Evolutionary conservation across 1,140 invertebrate species (phyloP), one percentile per base, ranked within the genome.

Genomic region (Lutraria rhynchaena): DNA sequence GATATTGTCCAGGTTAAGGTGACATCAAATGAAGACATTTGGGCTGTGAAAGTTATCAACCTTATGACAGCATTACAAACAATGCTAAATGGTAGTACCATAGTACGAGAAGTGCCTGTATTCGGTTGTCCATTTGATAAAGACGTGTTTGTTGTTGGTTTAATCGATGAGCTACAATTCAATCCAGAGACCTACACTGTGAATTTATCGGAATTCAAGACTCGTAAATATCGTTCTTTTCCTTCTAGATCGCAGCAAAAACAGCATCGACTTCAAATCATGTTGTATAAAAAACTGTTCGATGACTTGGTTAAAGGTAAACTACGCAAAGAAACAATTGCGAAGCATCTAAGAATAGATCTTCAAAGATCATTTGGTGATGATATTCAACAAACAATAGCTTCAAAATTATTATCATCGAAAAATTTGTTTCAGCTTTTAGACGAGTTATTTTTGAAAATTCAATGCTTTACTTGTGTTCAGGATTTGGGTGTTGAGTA

Each of bases 151-250:
- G 67, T 89, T n/a, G 87, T 89, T 63, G 90, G 90, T 5, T 74
- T 91, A 11, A 88, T 91, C 49, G 90, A 91, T 71, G 89, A 91
- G 65, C 83, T 91, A 0, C 82, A 83, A 19, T 91, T 89, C 84
- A 87, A 91, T 73, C 85, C 85, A n/a, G 82, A 87, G 15, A 74
- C 63, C 5, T 89, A 87, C 65, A 80, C 77, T 5, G 58, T 90
- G 33, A 86, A 87, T 44, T 67, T 91, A 31, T 69, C 57, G 11
- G 90, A 91, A 69, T 74, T 91, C 27, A 91, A 91, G 80, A 91
- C 90, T 15, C 86, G 89, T 44, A 85, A 69, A n/a, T 80, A 61
- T 0, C 83, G 35, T 29, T 67, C 60, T 15, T 41, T 85, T 11
- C 90, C 90, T 17, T 87, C 85, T n/a, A 85, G 86, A 46, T 76